Conservation (phyloP, 2,888 invertebrate genomes). For the Epirrita christyi region DNA sequence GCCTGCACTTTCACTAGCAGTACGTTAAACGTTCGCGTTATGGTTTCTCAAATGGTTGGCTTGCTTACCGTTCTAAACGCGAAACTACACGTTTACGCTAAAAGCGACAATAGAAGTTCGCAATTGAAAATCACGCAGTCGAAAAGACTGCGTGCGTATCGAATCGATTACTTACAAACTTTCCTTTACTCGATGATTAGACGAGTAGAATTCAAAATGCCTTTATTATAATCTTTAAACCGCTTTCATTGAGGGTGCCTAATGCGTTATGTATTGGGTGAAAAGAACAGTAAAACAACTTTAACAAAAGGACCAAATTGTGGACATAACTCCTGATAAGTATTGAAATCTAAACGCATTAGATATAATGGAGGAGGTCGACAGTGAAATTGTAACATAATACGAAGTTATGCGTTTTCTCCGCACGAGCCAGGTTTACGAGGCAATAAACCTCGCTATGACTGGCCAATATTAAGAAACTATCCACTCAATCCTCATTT, state of each 20-base stretch:
- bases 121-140: constrained; percentile 32
- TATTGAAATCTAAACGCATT: constrained; percentile 35
- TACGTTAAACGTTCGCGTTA: constrained; percentile 55
- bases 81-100: constrained; percentile 22
- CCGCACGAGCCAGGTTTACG: constrained; percentile 74
- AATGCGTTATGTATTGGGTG: constrained; percentile 28
- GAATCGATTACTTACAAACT: constrained; percentile 39
- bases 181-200: constrained; percentile 40
- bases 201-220: constrained; percentile 38
- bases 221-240: constrained; percentile 38
- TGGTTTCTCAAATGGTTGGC: constrained; percentile 48
- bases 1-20: constrained; percentile 73
- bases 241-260: constrained; percentile 34
- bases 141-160: constrained; percentile 34
- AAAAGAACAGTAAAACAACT: constrained; percentile 23
- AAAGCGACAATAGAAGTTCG: constrained; percentile 28
- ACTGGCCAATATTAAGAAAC: constrained; percentile 68
- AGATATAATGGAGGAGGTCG: constrained; percentile 49
- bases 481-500: constrained; percentile 62
- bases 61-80: constrained; percentile 17
- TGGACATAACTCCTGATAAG: constrained; percentile 27
- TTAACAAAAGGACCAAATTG: constrained; percentile 32
- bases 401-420: constrained; percentile 73
- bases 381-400: constrained; percentile 68
- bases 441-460: constrained; percentile 71